phyloP scores from a whole-genome alignment of 1,140 invertebrate genomes.

The Pomacea maculata region DNA sequence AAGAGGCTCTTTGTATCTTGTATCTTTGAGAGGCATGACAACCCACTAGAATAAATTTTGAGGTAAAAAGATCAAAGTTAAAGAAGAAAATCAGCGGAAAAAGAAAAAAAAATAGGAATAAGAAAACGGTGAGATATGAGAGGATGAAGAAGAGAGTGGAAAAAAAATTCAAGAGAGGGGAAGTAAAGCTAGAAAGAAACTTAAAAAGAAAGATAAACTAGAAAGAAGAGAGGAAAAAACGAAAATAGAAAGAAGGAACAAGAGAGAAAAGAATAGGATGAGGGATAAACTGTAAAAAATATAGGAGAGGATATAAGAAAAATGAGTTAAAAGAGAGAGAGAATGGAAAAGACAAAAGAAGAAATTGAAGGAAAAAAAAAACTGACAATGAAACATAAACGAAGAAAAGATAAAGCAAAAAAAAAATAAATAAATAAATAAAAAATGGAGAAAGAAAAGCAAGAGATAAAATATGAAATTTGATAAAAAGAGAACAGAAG shows the following conservation, averaged over 20 bases:
- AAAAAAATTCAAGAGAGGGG: constrained; percentile 10
- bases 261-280: neutral
- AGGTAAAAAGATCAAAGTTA: neutral
- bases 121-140: neutral
- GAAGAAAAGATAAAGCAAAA: neutral
- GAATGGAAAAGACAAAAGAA: constrained; percentile 8
- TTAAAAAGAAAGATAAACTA: constrained; percentile 1
- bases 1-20: constrained; percentile 8
- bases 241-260: constrained; percentile 3
- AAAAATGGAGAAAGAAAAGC: neutral
- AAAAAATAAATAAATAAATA: too few relatives aligned
- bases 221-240: constrained; percentile 2
- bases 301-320: neutral
- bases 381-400: neutral
- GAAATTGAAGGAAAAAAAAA: neutral
- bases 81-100: neutral
- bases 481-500: neutral
- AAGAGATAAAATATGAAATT: neutral
- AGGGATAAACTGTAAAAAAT: too few relatives aligned
- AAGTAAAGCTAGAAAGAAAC: constrained; percentile 17
- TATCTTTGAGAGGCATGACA: neutral
- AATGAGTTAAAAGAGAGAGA: neutral
- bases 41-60: neutral
- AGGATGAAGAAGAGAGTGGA: neutral
- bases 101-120: neutral